These are phyloP conservation scores for Pherbina coryleti DNA, from an alignment of 2,888 invertebrate species.

Conservation along the genomic window DNA sequence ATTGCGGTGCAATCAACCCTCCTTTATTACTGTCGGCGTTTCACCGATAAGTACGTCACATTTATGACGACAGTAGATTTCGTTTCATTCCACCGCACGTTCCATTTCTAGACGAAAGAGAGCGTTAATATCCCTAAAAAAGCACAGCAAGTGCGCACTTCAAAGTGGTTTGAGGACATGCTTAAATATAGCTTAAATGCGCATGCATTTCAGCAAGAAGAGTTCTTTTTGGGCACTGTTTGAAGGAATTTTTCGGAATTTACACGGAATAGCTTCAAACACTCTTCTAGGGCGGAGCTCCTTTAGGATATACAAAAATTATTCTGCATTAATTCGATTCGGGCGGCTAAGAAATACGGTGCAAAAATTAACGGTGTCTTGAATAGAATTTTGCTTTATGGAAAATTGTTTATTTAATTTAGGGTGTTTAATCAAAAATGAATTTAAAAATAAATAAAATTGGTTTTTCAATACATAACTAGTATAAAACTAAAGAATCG, in stretches of 20 bases:
- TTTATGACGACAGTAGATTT: neutral
- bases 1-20: conserved; percentile 22
- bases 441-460: too few species aligned
- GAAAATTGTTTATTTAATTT: neutral
- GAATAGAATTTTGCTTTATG: neutral
- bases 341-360: conserved; percentile 56
- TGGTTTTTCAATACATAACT: too few species aligned
- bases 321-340: conserved; percentile 64
- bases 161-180: neutral
- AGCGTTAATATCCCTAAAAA: neutral
- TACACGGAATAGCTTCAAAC: conserved; percentile 40
- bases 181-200: neutral
- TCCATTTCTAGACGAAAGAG: neutral
- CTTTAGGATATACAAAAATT: conserved; percentile 66
- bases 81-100: neutral
- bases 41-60: neutral
- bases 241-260: conserved; percentile 22
- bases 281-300: conserved; percentile 66
- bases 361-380: neutral
- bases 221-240: neutral
- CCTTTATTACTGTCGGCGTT: conserved; percentile 12
- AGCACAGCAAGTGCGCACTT: conserved; percentile 3
- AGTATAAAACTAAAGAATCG: too few species aligned
- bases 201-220: conserved; percentile 4
- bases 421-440: neutral